Percentiles rank a stretch among this genome's conserved stretches.
Evolutionary conservation across 2,797 vertebrate species (phyloP).

Genomic region (Acanthurus lineatus): DNA sequence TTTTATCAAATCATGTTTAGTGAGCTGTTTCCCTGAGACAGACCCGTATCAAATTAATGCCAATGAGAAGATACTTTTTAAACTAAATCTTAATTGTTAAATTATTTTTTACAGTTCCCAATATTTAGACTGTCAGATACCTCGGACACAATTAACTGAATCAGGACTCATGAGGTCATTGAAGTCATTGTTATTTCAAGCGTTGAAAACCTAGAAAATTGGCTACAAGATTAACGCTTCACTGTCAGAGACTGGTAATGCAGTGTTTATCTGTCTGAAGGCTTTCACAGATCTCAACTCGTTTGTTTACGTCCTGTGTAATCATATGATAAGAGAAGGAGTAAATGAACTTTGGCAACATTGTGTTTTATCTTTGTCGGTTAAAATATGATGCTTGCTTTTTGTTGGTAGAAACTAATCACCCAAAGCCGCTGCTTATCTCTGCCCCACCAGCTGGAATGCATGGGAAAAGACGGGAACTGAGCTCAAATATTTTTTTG

Average conservation of each 20-base stretch:
- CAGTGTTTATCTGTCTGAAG: conserved; percentile 19
- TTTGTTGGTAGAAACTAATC: conserved; percentile 63
- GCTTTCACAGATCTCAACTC: conserved; percentile 28
- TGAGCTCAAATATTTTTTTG: conserved; percentile 60
- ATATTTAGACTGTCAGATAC: conserved; percentile 22
- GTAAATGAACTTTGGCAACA: conserved; percentile 38
- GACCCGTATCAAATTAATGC: conserved; percentile 8
- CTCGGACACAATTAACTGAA: conserved; percentile 10
- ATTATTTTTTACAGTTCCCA: conserved; percentile 28
- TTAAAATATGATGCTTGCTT: conserved; percentile 48
- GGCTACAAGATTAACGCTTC: background rate
- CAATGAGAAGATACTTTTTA: conserved; percentile 18
- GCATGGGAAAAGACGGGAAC: conserved; percentile 70
- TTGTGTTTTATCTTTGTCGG: conserved; percentile 55
- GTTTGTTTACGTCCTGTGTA: conserved; percentile 37
- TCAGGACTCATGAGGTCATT: conserved; percentile 31
- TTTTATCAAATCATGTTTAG: conserved; percentile 44
- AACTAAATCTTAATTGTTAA: conserved; percentile 16
- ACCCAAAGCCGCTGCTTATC: conserved; percentile 72
- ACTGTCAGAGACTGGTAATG: conserved; percentile 9
- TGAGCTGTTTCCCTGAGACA: conserved; percentile 25
- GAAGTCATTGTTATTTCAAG: conserved; percentile 21
- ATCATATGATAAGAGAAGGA: conserved; percentile 40
- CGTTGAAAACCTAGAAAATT: conserved; percentile 8
- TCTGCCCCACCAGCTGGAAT: conserved; percentile 76